A percentile compares a stretch with the other conserved stretches of the same genome.
These are phyloP conservation scores for Agrilus planipennis DNA, from an alignment of 1,140 invertebrate genomes.

Conservation along the genomic window DNA sequence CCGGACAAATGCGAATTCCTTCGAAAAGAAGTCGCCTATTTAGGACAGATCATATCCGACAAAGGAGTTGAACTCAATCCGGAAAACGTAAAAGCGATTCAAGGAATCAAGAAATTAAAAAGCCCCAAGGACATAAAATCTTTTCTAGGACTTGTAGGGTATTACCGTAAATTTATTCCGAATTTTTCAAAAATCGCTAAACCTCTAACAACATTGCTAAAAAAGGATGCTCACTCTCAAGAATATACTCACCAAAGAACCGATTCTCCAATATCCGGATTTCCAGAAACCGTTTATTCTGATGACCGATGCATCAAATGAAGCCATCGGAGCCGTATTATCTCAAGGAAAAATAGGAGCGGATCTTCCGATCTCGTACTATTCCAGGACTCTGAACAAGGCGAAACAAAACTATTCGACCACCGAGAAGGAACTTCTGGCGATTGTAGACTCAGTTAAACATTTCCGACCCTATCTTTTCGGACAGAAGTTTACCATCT, in stretches of 20 bases:
- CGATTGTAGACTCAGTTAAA: background rate
- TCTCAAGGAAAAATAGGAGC: constrained; percentile 8
- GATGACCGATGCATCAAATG: no score
- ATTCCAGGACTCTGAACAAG: constrained; percentile 17
- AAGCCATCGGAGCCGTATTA: constrained; percentile 9
- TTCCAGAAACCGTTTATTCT: no score
- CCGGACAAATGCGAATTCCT: constrained; percentile 32
- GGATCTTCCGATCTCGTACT: constrained; percentile 22
- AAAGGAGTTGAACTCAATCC: constrained; percentile 28
- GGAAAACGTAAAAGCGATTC: constrained; percentile 20
- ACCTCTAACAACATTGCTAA: constrained; percentile 8
- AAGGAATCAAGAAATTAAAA: constrained; percentile 9
- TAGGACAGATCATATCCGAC: constrained; percentile 27
- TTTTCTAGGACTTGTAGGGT: constrained; percentile 4
- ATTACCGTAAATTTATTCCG: constrained; percentile 9
- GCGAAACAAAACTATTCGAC: constrained; percentile 21
- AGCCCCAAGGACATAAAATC: constrained; percentile 1
- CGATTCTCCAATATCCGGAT: background rate
- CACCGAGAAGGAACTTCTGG: constrained; percentile 12
- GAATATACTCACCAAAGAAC: background rate
- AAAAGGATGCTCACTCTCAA: constrained; percentile 6
- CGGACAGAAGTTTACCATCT: background rate
- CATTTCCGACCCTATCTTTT: background rate
- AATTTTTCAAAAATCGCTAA: constrained; percentile 5
- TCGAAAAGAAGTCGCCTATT: constrained; percentile 22